Evolutionary conservation across 2,888 invertebrate genomes (phyloP).

Genomic region (Sesia apiformis): DNA sequence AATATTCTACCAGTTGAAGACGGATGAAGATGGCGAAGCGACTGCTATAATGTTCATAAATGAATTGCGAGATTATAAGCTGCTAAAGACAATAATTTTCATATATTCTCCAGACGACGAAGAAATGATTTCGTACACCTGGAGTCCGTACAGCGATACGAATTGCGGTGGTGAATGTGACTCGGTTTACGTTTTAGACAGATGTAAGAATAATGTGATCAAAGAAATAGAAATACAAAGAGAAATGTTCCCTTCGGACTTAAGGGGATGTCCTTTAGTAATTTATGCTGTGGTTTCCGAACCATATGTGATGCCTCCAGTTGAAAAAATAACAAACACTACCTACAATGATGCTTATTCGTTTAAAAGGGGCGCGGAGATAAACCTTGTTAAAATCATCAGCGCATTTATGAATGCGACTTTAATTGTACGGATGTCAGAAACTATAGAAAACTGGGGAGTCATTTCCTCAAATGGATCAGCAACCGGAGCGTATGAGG

Average conservation of each 20-base stretch:
- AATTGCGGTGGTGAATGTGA: constrained; percentile 59
- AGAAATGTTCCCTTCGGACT: constrained; percentile 53
- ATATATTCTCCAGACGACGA: constrained; percentile 38
- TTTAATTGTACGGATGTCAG: constrained; percentile 48
- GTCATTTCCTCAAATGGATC: constrained; percentile 41
- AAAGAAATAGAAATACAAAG: constrained; percentile 32
- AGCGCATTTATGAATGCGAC: constrained; percentile 62
- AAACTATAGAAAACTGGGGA: constrained; percentile 56
- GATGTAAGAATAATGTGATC: constrained; percentile 41
- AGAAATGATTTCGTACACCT: constrained; percentile 54
- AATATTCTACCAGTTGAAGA: constrained; percentile 49
- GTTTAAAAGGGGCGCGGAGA: constrained; percentile 56
- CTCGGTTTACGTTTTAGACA: constrained; percentile 52
- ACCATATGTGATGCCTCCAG: constrained; percentile 63
- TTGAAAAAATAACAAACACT: constrained; percentile 28
- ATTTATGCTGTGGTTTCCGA: constrained; percentile 59
- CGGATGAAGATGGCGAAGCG: constrained; percentile 32
- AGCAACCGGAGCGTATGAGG: constrained; percentile 48
- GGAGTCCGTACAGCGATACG: constrained; percentile 55
- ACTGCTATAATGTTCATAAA: constrained; percentile 54
- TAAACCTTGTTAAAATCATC: constrained; percentile 62
- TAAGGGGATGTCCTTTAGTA: constrained; percentile 57
- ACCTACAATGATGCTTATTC: constrained; percentile 44
- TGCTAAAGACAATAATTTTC: constrained; percentile 55
- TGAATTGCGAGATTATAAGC: constrained; percentile 45